Conservation (phyloP, 2,113 vertebrate genomes). For the Plecturocebus donacophilus region DNA sequence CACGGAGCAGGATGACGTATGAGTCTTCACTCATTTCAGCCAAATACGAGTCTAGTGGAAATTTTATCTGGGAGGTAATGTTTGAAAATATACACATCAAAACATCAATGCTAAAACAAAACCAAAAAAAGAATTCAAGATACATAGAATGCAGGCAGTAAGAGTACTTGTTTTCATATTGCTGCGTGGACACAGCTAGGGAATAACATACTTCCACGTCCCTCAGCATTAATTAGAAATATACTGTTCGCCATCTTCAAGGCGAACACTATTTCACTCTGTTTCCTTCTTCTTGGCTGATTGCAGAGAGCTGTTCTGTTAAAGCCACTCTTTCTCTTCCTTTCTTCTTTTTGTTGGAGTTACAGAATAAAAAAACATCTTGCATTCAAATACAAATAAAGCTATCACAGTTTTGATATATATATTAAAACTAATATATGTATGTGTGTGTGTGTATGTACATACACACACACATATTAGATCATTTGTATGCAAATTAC, state of each 20-base stretch:
- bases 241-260: neutral
- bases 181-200: neutral
- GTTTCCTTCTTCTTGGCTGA: slow-evolving; percentile 6
- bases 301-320: neutral
- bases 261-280: neutral
- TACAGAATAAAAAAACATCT: slow-evolving; percentile 38
- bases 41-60: neutral
- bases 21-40: neutral
- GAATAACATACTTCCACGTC: accelerated
- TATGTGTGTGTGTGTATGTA: no score
- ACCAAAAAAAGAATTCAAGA: neutral
- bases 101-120: neutral
- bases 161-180: neutral
- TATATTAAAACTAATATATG: no score
- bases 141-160: neutral
- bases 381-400: slow-evolving; percentile 50
- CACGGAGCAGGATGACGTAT: neutral
- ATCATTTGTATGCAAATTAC: no score
- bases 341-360: neutral
- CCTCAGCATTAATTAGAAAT: neutral
- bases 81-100: neutral
- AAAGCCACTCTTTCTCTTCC: neutral
- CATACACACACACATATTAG: no score
- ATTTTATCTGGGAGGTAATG: neutral
- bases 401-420: neutral